phyloP scores from a whole-genome alignment of 2,888 invertebrate genomes.

The Lamellibrachia columna region DNA sequence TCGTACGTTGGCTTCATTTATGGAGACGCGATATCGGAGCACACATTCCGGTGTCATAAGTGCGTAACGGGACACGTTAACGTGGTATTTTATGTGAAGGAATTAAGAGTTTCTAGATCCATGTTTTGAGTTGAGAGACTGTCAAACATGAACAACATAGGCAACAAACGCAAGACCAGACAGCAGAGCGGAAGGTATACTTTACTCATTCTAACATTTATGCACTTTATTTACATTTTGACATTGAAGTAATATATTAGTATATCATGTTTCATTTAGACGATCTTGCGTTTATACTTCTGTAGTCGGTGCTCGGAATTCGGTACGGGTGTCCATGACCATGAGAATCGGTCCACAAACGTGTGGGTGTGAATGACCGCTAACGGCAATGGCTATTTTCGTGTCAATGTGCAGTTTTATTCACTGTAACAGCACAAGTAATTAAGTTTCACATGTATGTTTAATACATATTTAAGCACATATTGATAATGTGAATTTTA shows the following conservation, averaged over 20 bases:
- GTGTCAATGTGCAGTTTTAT: neutral
- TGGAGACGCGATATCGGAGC: constrained; percentile 16
- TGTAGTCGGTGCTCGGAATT: neutral
- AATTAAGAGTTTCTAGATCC: neutral
- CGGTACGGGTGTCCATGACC: neutral
- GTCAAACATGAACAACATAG: constrained; percentile 3
- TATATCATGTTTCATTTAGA: neutral
- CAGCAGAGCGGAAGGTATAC: neutral
- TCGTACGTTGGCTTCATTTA: constrained; percentile 1
- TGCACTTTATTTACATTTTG: neutral
- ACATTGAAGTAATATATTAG: neutral
- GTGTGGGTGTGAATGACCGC: neutral
- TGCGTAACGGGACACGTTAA: constrained; percentile 4
- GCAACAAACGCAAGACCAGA: constrained; percentile 8
- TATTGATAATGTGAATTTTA: neutral
- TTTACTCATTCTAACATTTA: neutral
- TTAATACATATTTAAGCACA: neutral
- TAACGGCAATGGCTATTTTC: neutral
- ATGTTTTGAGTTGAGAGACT: constrained; percentile 10
- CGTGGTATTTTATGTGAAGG: constrained; percentile 10
- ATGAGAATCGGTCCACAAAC: neutral
- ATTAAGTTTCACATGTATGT: neutral
- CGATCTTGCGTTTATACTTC: neutral
- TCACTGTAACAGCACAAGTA: neutral
- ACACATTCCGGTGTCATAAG: neutral